A percentile compares a stretch with the other conserved stretches of the same genome.
Evolutionary conservation across 2,888 invertebrate genomes (phyloP).

Genomic region (Athalia circularis): DNA sequence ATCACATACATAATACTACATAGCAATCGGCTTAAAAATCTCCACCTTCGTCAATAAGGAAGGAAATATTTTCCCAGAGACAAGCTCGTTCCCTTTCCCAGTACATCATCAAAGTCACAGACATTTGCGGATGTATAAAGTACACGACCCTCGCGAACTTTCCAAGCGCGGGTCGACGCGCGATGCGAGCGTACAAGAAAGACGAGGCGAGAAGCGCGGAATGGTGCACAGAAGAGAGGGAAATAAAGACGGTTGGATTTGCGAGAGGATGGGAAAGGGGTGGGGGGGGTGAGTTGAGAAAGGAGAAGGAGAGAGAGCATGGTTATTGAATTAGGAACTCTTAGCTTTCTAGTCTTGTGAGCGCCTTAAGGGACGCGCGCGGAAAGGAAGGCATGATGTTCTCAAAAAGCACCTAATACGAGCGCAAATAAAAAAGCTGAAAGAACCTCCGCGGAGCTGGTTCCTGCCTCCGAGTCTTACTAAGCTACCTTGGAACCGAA

Average conservation of each 20-base stretch:
- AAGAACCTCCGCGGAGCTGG: neutral
- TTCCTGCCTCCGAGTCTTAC: too few relatives aligned
- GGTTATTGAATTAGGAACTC: constrained; percentile 73
- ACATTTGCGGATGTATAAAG: constrained; percentile 53
- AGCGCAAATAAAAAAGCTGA: constrained; percentile 61
- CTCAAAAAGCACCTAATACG: constrained; percentile 63
- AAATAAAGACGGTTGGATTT: constrained; percentile 49
- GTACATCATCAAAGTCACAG: constrained; percentile 57
- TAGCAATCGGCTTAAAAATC: constrained; percentile 15
- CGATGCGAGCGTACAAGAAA: constrained; percentile 53
- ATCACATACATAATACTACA: too few relatives aligned
- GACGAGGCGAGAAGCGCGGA: constrained; percentile 37
- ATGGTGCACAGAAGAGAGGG: constrained; percentile 42
- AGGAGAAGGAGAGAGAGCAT: constrained; percentile 60
- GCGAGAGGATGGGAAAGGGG: constrained; percentile 32
- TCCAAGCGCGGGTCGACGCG: constrained; percentile 50
- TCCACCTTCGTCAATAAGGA: neutral
- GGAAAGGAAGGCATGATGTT: constrained; percentile 59
- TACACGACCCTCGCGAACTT: constrained; percentile 53
- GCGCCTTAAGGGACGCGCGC: constrained; percentile 66
- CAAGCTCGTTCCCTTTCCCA: constrained; percentile 6
- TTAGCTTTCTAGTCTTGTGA: constrained; percentile 71
- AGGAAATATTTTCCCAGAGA: neutral
- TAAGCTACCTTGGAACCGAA: constrained; percentile 5
- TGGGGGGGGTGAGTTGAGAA: constrained; percentile 50